Evolutionary conservation across 2,888 invertebrate genomes (phyloP), one percentile per base, ranked within the genome.

Genomic region (Platerodrilus igneus): DNA sequence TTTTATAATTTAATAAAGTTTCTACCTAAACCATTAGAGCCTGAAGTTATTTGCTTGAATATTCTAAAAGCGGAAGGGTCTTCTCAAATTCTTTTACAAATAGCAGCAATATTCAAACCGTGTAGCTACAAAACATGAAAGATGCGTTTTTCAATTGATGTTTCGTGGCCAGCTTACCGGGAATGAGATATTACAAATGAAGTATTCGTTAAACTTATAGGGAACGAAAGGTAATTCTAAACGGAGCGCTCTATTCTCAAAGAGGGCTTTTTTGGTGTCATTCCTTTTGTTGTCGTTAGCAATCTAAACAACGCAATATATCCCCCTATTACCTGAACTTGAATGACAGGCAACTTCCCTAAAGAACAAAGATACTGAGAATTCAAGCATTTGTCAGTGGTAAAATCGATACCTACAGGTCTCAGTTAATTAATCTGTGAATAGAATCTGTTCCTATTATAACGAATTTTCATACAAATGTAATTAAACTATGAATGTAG

Each of bases 391-490:
- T 36, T 41, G 37, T 36, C 31, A 28, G 42, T 23, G 37, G 41
- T 37, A 26, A 34, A 42, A 35, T 39, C 35, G 33, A 44, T 35
- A 34, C 41, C 41, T 41, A 29, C 23, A 40, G 45, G 47, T 38
- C 46, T 46, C 39, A 42, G 50, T 46, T 51, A 51, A 51, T 51
- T 51, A 51, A 51, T 47, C 48, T 45, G 42, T 48, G 48, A 51
- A 51, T 48, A 37, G 42, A 39, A 38, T 48, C 46, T 42, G 40
- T 48, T 44, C 33, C 50, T 41, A 46, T 51, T 50, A 48, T 48
- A 47, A 47, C 40, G 38, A 42, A 40, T 44, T 41, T 51, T 50
- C 40, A 37, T 40, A 39, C 41, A 41, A 42, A 40, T 44, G 39
- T 44, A 45, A 46, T 48, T 46, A 45, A 50, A 46, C 46, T 45